Evolutionary conservation across 2,888 invertebrate species (phyloP), one percentile per base, ranked within the genome.

Genomic region (Pelosia muscerda): DNA sequence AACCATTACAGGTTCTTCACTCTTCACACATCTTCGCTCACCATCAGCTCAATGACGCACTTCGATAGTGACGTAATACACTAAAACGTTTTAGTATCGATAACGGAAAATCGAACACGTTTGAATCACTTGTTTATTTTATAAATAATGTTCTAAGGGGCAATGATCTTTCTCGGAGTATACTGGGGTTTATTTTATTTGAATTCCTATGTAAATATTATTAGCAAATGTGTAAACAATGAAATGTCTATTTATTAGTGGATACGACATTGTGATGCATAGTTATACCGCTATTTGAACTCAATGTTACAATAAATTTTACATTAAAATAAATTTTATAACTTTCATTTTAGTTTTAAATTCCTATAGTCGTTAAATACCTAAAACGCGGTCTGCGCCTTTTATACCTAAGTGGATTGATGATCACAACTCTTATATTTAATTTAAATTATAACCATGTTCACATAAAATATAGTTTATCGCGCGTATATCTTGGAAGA

Each of bases 1-100:
- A 86, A 86, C 84, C 84, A 84, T 86, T 83, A 82, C 78, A 64
- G 69, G 69, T 73, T 79, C 79, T 61, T 54, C 34, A 54, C 63
- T 63, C 63, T 79, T 81, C 84, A 83, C 84, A 84, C 85, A 84
- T 80, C 74, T 76, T 78, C 60, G 73, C 28, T n/a, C n/a, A 49
- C 68, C 76, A 78, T 78, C 76, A 76, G 66, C 58, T 73, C 61
- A 60, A 71, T 81, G 79, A 78, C 79, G 81, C 76, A 79, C 67
- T 68, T 71, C 23, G 63, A 62, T 78, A 80, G 79, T 71, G 81
- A 74, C 71, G 81, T 57, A 19, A 61, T 62, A 49, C 42, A 63
- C 64, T 56, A 67, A 72, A 62, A 62, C 66, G 72, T 25, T 53
- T 53, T 64, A 59, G 68, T 79, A 72, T 81, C 76, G 78, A 81